Conservation (phyloP, 2,113 vertebrate genomes). For the Melanerpes formicivorus region DNA sequence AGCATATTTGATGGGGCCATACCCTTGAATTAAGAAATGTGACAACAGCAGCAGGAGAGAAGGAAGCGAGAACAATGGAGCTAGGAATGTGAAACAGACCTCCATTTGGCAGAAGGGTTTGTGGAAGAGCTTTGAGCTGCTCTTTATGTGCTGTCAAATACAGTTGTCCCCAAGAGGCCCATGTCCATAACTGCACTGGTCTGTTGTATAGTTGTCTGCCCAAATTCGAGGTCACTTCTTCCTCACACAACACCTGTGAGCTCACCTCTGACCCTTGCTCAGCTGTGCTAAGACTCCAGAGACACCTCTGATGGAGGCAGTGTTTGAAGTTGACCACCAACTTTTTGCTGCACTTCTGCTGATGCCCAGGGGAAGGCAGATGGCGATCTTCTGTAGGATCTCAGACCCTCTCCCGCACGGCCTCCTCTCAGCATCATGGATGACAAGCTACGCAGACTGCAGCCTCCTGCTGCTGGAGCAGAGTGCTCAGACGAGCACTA, state of each 20-base stretch:
- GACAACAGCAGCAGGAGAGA: background rate
- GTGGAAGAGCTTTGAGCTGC: background rate
- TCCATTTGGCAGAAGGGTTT: background rate
- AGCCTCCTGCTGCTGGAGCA: background rate
- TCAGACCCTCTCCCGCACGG: background rate
- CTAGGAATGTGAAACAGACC: background rate
- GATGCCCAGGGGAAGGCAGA: background rate
- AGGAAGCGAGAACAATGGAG: background rate
- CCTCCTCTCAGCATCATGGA: background rate
- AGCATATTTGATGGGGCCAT: background rate
- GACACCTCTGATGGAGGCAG: background rate
- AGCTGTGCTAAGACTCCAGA: background rate
- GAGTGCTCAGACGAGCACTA: background rate
- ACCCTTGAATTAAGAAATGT: background rate
- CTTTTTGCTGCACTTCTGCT: background rate
- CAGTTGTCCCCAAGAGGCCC: background rate
- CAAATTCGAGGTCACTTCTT: background rate
- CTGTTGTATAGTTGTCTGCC: background rate
- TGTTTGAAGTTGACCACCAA: background rate
- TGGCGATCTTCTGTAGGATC: background rate
- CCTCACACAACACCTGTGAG: too few species aligned
- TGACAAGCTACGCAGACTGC: accelerated
- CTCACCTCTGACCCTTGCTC: background rate
- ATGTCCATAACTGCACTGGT: background rate
- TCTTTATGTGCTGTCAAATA: background rate